Evolutionary conservation across 2,113 vertebrate genomes (phyloP).

Genomic region (Sebastes fasciatus): DNA sequence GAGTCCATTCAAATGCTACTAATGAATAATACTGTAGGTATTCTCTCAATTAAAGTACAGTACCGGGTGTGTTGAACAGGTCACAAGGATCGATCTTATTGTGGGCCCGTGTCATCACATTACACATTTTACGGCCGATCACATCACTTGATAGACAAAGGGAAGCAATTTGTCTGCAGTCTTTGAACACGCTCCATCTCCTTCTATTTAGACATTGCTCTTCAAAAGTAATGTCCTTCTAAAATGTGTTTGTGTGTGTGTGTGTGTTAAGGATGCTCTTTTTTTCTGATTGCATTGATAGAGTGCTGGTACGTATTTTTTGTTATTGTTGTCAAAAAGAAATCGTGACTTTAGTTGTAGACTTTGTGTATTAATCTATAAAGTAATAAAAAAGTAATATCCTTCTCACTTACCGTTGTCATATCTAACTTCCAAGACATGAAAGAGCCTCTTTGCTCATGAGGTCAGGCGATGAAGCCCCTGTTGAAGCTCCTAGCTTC

Average conservation of each 20-base stretch:
- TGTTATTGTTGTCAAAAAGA: too few species aligned
- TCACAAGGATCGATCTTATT: background rate
- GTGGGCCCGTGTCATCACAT: background rate
- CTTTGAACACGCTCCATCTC: background rate
- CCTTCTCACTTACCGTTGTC: background rate
- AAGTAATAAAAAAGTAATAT: background rate
- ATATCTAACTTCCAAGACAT: background rate
- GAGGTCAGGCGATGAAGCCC: background rate
- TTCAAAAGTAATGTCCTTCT: background rate
- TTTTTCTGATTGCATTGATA: too few species aligned
- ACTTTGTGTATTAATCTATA: too few species aligned
- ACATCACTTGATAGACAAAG: background rate
- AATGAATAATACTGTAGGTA: background rate
- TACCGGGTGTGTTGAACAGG: background rate
- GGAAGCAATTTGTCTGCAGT: background rate
- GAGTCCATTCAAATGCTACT: background rate
- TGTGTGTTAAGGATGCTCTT: too few species aligned
- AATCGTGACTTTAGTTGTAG: too few species aligned
- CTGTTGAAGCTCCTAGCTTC: too few species aligned
- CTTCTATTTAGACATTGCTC: background rate
- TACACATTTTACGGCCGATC: background rate
- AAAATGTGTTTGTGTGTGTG: too few species aligned
- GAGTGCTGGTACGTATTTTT: too few species aligned
- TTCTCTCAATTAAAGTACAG: background rate
- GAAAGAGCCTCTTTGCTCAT: background rate